Base-by-base conservation (phyloP, 2,888 invertebrate species). In the Trichopoda pennipes region DNA sequence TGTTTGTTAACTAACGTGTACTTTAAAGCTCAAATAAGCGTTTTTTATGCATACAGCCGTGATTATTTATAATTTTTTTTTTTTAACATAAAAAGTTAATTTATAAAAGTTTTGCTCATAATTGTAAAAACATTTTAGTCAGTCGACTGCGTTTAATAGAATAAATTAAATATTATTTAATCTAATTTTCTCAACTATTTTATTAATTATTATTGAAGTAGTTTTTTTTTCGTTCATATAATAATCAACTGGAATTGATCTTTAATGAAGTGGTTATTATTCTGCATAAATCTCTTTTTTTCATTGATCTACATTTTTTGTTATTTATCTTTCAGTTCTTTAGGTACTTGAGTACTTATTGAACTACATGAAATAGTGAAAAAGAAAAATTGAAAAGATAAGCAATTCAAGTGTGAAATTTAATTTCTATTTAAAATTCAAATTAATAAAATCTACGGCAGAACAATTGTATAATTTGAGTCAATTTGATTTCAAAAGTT, bases 141-240 rank as follows among this genome's bases (percentile, higher is more conserved):
- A 60, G 58, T 68, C 75, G 58, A 66, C 58, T 68, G 66, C 42
- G 28, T 23, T 35, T 28, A 75, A 75, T 75, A 9, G 51, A 51
- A 75, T 44, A 35, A 61, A 69, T 76, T 61, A 35, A 69, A 76
- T 69, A 47, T 21, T 42, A 19, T 60, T 53, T 63, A 61, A 35
- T 35, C 47, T 55, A 44, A 49, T 47, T 69, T 55, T 63, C 35
- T 12, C 51, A 61, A 47, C 23, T 44, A 63, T 77, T 77, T 63
- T 49, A 77, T 69, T 77, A 49, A 55, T 55, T 61, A 28, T 42
- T 76, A n/a, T 69, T 19, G 16, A 55, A 51, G 35, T 42, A 16
- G 14, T 58, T 58, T 2, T 12, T n/a, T 35, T 35, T 14, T 21
- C 12, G 51, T 60, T 60, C 1, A 35, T 19, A 21, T 47, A 42